A percentile compares a stretch with the other conserved stretches of the same genome.
Evolutionary conservation across 2,888 invertebrate genomes (phyloP).

Genomic region (Neoscelio sp.): DNA sequence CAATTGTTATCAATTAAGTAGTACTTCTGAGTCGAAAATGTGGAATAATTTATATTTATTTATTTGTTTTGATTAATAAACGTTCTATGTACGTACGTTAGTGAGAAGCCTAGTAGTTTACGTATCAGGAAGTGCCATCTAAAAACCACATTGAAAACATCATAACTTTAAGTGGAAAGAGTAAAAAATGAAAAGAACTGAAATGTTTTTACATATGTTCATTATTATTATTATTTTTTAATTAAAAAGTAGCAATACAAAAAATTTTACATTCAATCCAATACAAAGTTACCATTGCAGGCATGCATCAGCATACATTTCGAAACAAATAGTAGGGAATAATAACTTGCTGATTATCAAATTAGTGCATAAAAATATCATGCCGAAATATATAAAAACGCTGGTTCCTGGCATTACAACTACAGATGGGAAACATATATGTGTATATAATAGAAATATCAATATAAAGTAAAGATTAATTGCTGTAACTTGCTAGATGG

Average conservation of each 20-base stretch:
- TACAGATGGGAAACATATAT: slow-evolving; percentile 62
- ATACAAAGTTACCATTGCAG: slow-evolving; percentile 75
- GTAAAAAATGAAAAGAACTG: no score
- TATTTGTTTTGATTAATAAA: no score
- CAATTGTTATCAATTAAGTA: no score
- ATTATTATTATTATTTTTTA: slow-evolving; percentile 69
- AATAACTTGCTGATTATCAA: slow-evolving; percentile 74
- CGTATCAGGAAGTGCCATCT: no score
- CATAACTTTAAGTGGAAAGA: no score
- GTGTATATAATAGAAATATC: slow-evolving; percentile 54
- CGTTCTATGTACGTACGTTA: no score
- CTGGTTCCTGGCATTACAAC: slow-evolving; percentile 68
- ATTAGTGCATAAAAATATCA: slow-evolving; percentile 80
- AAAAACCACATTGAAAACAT: no score
- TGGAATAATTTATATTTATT: no score
- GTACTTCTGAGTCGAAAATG: no score
- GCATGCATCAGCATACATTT: slow-evolving; percentile 72
- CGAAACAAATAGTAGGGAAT: slow-evolving; percentile 74
- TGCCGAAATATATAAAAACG: slow-evolving; percentile 80
- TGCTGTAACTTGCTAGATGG: slow-evolving; percentile 72
- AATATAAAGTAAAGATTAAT: slow-evolving; percentile 64
- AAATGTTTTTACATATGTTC: slow-evolving; percentile 16
- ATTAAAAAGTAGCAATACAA: slow-evolving; percentile 81
- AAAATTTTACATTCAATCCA: slow-evolving; percentile 76
- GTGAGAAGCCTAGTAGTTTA: no score